phyloP scores from a whole-genome alignment of 2,888 invertebrate genomes.

The Pseudanteris insignis region DNA sequence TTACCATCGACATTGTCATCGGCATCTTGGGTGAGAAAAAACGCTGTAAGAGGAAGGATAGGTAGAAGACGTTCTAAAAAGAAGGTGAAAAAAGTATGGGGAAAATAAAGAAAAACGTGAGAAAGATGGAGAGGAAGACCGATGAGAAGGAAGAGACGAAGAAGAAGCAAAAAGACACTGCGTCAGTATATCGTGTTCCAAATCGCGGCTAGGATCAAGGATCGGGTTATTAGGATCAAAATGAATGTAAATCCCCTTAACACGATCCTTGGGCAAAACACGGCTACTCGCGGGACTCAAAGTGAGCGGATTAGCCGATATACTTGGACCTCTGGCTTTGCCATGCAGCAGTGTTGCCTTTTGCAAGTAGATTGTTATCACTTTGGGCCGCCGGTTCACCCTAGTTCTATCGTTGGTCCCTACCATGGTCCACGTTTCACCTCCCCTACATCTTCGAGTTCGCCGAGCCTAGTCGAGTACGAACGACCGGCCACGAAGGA shows the following conservation, averaged over 20 bases:
- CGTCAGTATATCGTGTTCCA: constrained; percentile 61
- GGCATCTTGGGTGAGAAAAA: neutral
- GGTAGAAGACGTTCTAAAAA: neutral
- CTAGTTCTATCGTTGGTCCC: constrained; percentile 15
- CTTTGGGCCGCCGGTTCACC: constrained; percentile 29
- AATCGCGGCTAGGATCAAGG: constrained; percentile 62
- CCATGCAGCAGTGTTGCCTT: constrained; percentile 29
- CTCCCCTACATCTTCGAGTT: constrained; percentile 1
- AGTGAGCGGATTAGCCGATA: constrained; percentile 62
- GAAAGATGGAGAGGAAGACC: neutral
- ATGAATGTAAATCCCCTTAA: constrained; percentile 67
- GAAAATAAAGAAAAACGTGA: constrained; percentile 7
- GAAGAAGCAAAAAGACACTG: constrained; percentile 13
- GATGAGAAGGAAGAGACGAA: constrained; percentile 3
- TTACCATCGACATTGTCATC: constrained; percentile 7
- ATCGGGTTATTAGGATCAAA: constrained; percentile 67
- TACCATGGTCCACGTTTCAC: constrained; percentile 1
- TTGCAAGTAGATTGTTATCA: constrained; percentile 38
- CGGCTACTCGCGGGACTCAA: constrained; percentile 64
- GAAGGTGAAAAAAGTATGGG: neutral
- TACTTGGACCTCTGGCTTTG: constrained; percentile 22
- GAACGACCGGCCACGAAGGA: constrained; percentile 6
- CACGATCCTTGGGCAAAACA: constrained; percentile 66
- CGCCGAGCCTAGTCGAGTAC: constrained; percentile 11
- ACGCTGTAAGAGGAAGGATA: neutral